A percentile compares a stretch with the other conserved stretches of the same genome.
These are phyloP conservation scores for Eulithis prunata DNA, from an alignment of 2,888 invertebrate genomes.

Conservation along the genomic window DNA sequence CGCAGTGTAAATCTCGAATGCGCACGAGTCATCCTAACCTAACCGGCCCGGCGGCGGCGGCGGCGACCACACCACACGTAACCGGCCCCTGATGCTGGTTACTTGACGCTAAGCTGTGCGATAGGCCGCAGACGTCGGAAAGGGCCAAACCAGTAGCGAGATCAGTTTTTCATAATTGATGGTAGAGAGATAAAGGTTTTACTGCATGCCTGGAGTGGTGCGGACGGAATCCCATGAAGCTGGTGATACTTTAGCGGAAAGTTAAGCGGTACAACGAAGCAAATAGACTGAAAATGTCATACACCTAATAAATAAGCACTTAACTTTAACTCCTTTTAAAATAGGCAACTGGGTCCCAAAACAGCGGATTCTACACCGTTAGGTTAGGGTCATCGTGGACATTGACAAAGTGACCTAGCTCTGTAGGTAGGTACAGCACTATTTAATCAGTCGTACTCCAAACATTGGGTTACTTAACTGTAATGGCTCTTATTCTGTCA, in stretches of 20 bases:
- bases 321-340: too few species aligned
- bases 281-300: too few species aligned
- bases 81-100: slow-evolving; percentile 34
- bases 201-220: slow-evolving; percentile 2
- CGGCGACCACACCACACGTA: slow-evolving; percentile 13
- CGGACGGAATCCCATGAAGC: slow-evolving; percentile 4
- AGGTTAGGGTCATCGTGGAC: slow-evolving; percentile 1
- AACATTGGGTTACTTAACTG: neutral
- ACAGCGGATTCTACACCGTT: neutral
- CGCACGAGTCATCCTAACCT: slow-evolving; percentile 34
- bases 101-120: slow-evolving; percentile 12
- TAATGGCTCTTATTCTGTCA: neutral
- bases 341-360: neutral
- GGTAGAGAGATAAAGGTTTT: slow-evolving; percentile 8
- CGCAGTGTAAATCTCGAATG: slow-evolving; percentile 67
- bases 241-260: too few species aligned
- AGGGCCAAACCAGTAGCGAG: slow-evolving; percentile 23
- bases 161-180: slow-evolving; percentile 1
- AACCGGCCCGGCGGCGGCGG: too few species aligned
- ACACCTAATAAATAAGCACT: too few species aligned
- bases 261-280: too few species aligned
- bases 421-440: neutral
- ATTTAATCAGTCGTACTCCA: neutral
- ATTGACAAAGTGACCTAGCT: neutral
- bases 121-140: neutral